These are phyloP conservation scores for Automeris io DNA, from an alignment of 2,888 invertebrate genomes.

Conservation along the genomic window DNA sequence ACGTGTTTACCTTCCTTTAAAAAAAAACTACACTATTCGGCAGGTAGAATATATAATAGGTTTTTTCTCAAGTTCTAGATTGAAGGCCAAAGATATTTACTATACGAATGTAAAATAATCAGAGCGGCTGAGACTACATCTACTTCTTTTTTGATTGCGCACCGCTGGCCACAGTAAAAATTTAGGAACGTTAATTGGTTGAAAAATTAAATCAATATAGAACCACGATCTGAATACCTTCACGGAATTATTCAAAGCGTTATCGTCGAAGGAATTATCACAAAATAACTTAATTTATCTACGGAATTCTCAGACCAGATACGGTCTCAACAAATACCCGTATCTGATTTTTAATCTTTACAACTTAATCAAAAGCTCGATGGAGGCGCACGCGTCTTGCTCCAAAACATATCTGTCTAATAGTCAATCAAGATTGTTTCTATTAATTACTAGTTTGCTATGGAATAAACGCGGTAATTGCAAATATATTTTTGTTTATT, in stretches of 20 bases:
- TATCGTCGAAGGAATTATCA: not conserved
- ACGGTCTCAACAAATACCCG: not conserved
- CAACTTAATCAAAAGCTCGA: not conserved
- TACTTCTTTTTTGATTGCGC: too few relatives aligned
- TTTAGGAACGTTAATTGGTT: too few relatives aligned
- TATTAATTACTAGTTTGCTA: not conserved
- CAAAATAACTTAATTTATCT: constrained; percentile 1
- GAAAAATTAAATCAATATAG: constrained; percentile 20
- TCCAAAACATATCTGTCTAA: not conserved
- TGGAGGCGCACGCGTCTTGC: not conserved
- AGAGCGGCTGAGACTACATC: too few relatives aligned
- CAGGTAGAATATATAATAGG: too few relatives aligned
- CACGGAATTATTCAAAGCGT: not conserved
- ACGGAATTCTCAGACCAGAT: constrained; percentile 10
- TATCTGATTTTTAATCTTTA: not conserved
- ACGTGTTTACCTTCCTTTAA: too few relatives aligned
- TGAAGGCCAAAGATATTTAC: too few relatives aligned
- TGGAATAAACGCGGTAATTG: not conserved
- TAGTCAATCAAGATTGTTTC: not conserved
- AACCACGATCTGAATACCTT: constrained; percentile 6
- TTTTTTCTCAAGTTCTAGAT: too few relatives aligned
- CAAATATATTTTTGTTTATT: not conserved
- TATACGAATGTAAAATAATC: too few relatives aligned
- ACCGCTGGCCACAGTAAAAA: too few relatives aligned
- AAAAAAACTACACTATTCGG: too few relatives aligned